Percentiles rank a stretch among this genome's conserved stretches.
Conservation (phyloP, 2,888 invertebrate genomes). For the Cyclophora albipunctata region DNA sequence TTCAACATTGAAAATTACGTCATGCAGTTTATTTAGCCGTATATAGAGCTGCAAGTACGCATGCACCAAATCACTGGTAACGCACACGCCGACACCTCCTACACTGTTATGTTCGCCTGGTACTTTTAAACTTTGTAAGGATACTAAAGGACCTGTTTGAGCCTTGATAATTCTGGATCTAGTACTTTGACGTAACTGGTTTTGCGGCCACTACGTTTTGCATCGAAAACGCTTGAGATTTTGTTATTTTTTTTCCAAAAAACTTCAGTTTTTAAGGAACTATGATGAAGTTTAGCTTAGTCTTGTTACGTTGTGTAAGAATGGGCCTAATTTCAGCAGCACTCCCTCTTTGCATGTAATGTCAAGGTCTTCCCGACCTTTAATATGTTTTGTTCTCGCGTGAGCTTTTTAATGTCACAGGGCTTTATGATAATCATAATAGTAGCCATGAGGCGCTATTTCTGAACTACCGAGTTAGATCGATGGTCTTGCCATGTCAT, state of each 20-base stretch:
- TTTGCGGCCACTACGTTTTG: too few relatives aligned
- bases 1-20: slow-evolving; percentile 66
- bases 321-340: too few relatives aligned
- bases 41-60: slow-evolving; percentile 51
- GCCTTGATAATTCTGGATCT: slow-evolving; percentile 9
- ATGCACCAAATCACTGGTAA: slow-evolving; percentile 47
- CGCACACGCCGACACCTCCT: slow-evolving; percentile 41
- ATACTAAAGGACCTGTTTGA: slow-evolving; percentile 41
- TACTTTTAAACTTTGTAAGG: slow-evolving; percentile 52
- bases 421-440: slow-evolving; percentile 10
- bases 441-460: background rate
- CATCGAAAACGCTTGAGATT: too few relatives aligned
- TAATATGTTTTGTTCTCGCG: slow-evolving; percentile 14
- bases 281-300: too few relatives aligned
- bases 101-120: slow-evolving; percentile 46
- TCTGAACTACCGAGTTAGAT: too few relatives aligned
- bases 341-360: slow-evolving; percentile 9
- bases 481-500: too few relatives aligned
- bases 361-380: slow-evolving; percentile 17
- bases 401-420: slow-evolving; percentile 10
- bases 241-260: slow-evolving; percentile 3
- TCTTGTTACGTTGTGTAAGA: too few relatives aligned
- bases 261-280: slow-evolving; percentile 2
- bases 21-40: slow-evolving; percentile 63
- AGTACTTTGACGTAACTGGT: slow-evolving; percentile 17